Percentiles rank a stretch among this genome's conserved stretches.
Conservation (phyloP, 2,888 invertebrate species). For the Sceliomorpha sp. region DNA sequence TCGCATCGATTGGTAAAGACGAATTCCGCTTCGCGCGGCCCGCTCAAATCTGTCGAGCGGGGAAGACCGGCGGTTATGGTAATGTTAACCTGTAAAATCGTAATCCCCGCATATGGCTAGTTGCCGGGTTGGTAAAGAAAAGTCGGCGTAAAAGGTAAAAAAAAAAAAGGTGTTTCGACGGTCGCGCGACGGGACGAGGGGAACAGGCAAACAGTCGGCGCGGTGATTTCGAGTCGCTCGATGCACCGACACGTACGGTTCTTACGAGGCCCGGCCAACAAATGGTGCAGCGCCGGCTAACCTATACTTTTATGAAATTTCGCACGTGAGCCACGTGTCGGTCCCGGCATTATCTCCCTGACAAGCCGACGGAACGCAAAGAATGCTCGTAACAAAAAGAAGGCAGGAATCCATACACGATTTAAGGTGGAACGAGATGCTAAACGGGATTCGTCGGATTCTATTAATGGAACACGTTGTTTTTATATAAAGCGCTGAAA, state of each 20-base stretch:
- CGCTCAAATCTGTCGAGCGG: conserved; percentile 31
- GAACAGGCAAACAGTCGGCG: conserved; percentile 43
- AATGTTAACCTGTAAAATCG: conserved; percentile 51
- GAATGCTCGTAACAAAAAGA: conserved; percentile 50
- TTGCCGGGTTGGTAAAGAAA: conserved; percentile 26
- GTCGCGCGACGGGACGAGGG: conserved; percentile 14
- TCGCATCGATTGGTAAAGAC: conserved; percentile 25
- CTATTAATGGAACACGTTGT: conserved; percentile 31
- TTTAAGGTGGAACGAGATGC: not conserved
- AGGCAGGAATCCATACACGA: conserved; percentile 42
- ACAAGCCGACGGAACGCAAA: conserved; percentile 52
- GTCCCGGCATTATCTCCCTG: conserved; percentile 60
- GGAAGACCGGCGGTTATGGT: conserved; percentile 50
- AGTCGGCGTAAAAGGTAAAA: conserved; percentile 33
- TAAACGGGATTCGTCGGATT: conserved; percentile 25
- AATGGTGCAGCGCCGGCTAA: conserved; percentile 50
- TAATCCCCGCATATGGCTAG: conserved; percentile 40
- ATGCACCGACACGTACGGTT: conserved; percentile 68
- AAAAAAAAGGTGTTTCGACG: conserved; percentile 28
- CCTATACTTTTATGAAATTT: conserved; percentile 65
- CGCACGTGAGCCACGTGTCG: conserved; percentile 69
- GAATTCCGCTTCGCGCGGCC: conserved; percentile 29
- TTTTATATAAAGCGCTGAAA: no score
- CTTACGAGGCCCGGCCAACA: conserved; percentile 58
- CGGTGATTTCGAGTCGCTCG: conserved; percentile 54